Percentiles rank a stretch among this genome's conserved stretches.
Conservation (phyloP, 2,888 invertebrate species). For the Harpagoxenus sublaevis region DNA sequence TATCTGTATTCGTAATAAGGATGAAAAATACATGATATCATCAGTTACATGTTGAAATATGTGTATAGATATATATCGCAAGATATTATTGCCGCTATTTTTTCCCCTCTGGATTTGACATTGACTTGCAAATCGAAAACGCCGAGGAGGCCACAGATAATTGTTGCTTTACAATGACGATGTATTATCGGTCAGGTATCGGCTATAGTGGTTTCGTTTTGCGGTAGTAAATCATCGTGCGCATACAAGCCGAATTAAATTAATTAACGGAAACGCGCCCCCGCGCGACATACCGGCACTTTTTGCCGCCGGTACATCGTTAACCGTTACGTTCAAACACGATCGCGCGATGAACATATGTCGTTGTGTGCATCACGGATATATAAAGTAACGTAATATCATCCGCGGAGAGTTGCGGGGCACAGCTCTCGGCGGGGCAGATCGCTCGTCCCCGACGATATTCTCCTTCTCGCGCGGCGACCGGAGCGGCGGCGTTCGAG, state of each 20-base stretch:
- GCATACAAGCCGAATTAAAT: slow-evolving; percentile 60
- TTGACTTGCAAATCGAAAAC: slow-evolving; percentile 18
- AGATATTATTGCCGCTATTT: neutral
- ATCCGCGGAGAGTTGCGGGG: neutral
- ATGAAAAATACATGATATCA: neutral
- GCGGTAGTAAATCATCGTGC: slow-evolving; percentile 53
- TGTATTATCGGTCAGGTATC: slow-evolving; percentile 10
- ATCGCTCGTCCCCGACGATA: slow-evolving; percentile 16
- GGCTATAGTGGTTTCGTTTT: slow-evolving; percentile 26
- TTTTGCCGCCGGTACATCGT: slow-evolving; percentile 51
- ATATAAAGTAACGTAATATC: slow-evolving; percentile 36
- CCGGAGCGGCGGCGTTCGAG: slow-evolving; percentile 21
- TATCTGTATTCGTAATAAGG: neutral
- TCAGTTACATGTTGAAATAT: neutral
- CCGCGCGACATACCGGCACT: slow-evolving; percentile 59
- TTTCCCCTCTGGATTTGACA: neutral
- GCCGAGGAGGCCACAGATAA: slow-evolving; percentile 1
- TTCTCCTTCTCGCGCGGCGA: slow-evolving; percentile 32
- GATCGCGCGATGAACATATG: slow-evolving; percentile 54
- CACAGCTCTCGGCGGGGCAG: neutral
- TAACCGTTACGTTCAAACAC: slow-evolving; percentile 56
- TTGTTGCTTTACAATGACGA: slow-evolving; percentile 7
- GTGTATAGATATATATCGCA: too few species aligned
- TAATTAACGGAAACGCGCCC: slow-evolving; percentile 68
- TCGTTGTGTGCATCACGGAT: slow-evolving; percentile 47